phyloP scores from a whole-genome alignment of 1,140 invertebrate genomes.

The Ips nitidus region DNA sequence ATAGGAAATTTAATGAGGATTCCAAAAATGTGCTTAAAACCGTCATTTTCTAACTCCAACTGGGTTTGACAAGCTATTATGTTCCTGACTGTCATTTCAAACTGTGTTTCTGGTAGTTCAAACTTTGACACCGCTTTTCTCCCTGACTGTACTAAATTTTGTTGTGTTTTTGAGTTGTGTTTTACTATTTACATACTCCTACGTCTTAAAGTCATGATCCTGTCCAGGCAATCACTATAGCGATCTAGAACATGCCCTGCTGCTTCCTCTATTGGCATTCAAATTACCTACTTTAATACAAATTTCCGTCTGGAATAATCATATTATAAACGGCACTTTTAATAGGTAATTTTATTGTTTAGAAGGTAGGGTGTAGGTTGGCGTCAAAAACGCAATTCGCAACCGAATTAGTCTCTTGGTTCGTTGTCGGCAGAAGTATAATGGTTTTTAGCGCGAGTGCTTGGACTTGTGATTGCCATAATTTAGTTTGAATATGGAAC shows the following conservation, averaged over 20 bases:
- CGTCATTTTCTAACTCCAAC: too few species aligned
- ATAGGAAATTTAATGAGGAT: too few species aligned
- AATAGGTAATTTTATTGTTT: conserved; percentile 34
- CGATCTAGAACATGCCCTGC: conserved; percentile 23
- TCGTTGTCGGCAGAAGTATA: conserved; percentile 12
- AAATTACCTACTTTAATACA: conserved; percentile 29
- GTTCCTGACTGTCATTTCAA: too few species aligned
- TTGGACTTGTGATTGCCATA: not conserved
- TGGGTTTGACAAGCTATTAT: too few species aligned
- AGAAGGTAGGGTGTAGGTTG: conserved; percentile 33
- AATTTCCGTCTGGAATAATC: conserved; percentile 32
- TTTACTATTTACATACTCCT: not conserved
- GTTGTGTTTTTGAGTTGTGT: too few species aligned
- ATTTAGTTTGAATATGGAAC: not conserved
- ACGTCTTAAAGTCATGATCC: not conserved
- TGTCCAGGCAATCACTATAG: not conserved
- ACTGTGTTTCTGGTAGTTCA: too few species aligned
- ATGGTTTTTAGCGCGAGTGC: conserved; percentile 12
- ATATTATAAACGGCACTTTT: conserved; percentile 33
- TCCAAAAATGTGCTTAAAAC: too few species aligned
- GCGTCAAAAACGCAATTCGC: conserved; percentile 13
- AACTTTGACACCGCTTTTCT: too few species aligned
- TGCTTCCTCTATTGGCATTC: conserved; percentile 30
- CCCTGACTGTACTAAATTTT: too few species aligned
- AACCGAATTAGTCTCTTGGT: conserved; percentile 7